Percentiles rank a stretch among this genome's conserved stretches.
Evolutionary conservation across 2,888 invertebrate genomes (phyloP).

Genomic region (Yponomeuta cagnagella): DNA sequence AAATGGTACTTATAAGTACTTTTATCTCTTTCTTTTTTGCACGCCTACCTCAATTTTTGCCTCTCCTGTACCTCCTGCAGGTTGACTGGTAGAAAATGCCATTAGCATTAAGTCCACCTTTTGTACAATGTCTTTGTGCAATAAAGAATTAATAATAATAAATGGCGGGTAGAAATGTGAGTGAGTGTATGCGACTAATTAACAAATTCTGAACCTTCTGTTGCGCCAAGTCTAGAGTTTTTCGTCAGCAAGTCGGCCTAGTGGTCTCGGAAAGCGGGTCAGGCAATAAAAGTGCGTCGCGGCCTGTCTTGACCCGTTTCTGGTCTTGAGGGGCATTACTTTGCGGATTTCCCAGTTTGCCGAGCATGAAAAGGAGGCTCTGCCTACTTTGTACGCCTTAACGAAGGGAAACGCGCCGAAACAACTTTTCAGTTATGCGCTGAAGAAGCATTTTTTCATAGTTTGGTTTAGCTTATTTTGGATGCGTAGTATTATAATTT

Average conservation of each 20-base stretch:
- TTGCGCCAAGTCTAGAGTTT: neutral
- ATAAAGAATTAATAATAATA: too few relatives aligned
- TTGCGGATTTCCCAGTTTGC: conserved; percentile 51
- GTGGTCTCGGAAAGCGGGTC: conserved; percentile 6
- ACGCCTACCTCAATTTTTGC: too few relatives aligned
- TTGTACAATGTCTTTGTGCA: too few relatives aligned
- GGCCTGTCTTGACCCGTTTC: conserved; percentile 59
- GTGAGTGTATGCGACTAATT: too few relatives aligned
- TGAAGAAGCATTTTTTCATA: neutral
- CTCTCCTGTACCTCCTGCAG: too few relatives aligned
- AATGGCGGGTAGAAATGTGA: too few relatives aligned
- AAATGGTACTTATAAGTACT: too few relatives aligned
- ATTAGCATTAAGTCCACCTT: too few relatives aligned
- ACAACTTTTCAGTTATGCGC: neutral
- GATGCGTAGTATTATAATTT: too few relatives aligned
- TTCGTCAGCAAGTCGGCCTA: neutral
- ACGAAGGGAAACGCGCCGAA: conserved; percentile 9
- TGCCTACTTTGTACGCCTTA: neutral
- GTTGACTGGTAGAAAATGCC: too few relatives aligned
- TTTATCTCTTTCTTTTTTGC: too few relatives aligned
- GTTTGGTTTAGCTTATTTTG: too few relatives aligned
- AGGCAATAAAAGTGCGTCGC: conserved; percentile 32
- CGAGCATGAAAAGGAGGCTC: conserved; percentile 35
- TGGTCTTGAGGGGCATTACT: conserved; percentile 46
- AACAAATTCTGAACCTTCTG: neutral